phyloP scores from a whole-genome alignment of 2,888 invertebrate genomes.

The Dione juno region DNA sequence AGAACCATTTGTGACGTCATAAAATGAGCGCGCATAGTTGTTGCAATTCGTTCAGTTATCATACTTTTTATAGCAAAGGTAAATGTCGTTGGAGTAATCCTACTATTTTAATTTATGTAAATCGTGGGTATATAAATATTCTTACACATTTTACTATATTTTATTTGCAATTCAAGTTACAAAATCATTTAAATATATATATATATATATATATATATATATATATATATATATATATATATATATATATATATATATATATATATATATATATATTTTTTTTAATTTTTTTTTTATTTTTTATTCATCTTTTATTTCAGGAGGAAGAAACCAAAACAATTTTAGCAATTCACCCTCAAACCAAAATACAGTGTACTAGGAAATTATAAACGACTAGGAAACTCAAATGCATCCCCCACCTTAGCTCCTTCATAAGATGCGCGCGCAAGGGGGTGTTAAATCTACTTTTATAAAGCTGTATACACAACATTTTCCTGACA shows the following conservation, averaged over 20 bases:
- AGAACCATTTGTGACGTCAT: not conserved
- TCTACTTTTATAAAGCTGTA: not conserved
- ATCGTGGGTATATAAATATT: not conserved
- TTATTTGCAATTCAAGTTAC: no score
- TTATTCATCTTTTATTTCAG: no score
- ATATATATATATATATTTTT: no score
- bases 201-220: no score
- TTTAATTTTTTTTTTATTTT: no score
- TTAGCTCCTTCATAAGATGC: not conserved
- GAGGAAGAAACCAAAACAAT: not conserved
- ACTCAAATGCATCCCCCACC: not conserved
- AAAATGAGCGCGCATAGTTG: not conserved
- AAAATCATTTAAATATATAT: no score
- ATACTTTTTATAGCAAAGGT: not conserved
- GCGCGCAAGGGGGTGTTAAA: constrained; percentile 1
- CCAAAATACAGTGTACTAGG: constrained; percentile 12
- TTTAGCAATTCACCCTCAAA: constrained; percentile 9
- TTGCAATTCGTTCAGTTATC: not conserved
- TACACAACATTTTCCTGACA: not conserved
- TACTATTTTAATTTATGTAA: no score
- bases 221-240: no score
- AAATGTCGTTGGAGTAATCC: no score
- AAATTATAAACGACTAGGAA: not conserved
- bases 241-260: no score
- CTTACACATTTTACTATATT: no score